These are phyloP conservation scores for Sinodicranocentrus sp. DNA, from an alignment of 2,888 invertebrate genomes.

Conservation along the genomic window DNA sequence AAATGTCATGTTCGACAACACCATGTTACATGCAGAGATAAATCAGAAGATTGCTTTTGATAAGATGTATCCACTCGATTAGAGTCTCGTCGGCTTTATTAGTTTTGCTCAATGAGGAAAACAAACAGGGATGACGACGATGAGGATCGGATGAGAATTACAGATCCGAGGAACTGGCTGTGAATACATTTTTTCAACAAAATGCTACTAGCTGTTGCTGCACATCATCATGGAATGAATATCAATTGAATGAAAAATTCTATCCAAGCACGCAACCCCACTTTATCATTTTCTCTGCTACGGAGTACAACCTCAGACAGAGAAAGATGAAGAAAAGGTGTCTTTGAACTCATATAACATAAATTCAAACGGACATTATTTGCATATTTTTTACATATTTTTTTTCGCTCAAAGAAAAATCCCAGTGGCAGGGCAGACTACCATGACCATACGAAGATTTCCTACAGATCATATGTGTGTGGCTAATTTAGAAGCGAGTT, in stretches of 20 bases:
- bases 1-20: constrained; percentile 54
- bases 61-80: background rate
- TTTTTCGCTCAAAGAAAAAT: too few relatives aligned
- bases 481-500: too few relatives aligned
- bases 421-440: too few relatives aligned
- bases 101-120: constrained; percentile 16
- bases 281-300: constrained; percentile 10
- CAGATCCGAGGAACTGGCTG: constrained; percentile 1
- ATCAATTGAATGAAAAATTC: constrained; percentile 18
- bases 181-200: background rate
- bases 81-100: background rate
- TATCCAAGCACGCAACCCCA: constrained; percentile 29
- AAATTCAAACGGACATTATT: constrained; percentile 41
- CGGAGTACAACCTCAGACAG: background rate
- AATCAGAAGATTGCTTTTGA: background rate
- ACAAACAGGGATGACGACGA: constrained; percentile 19
- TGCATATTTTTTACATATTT: constrained; percentile 19
- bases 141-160: background rate
- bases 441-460: too few relatives aligned
- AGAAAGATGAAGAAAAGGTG: constrained; percentile 16
- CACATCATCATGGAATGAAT: constrained; percentile 10
- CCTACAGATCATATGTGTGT: too few relatives aligned
- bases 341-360: constrained; percentile 51
- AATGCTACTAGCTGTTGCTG: background rate
- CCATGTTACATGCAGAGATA: constrained; percentile 1